A percentile compares a stretch with the other conserved stretches of the same genome.
Evolutionary conservation across 2,888 invertebrate species (phyloP).

Genomic region (Phaedon cochleariae): DNA sequence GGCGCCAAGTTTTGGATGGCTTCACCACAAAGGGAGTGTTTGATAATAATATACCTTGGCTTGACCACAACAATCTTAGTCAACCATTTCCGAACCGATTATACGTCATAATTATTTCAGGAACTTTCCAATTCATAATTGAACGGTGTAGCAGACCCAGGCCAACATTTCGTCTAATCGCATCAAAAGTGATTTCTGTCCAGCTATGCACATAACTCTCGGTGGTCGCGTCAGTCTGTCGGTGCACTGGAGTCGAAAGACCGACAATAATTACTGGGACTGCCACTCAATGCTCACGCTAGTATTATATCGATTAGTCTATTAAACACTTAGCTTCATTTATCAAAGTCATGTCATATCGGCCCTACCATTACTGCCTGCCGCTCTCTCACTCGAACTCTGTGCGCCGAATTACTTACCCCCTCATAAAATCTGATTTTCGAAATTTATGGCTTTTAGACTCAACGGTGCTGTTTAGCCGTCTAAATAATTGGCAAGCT

Average conservation of each 20-base stretch:
- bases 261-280: slow-evolving; percentile 60
- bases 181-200: slow-evolving; percentile 19
- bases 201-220: slow-evolving; percentile 27
- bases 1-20: neutral
- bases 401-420: slow-evolving; percentile 46
- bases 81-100: neutral
- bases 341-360: slow-evolving; percentile 61
- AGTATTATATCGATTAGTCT: slow-evolving; percentile 64
- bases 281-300: slow-evolving; percentile 61
- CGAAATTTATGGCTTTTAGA: slow-evolving; percentile 41
- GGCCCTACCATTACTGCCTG: slow-evolving; percentile 50
- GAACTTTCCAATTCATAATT: neutral
- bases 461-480: slow-evolving; percentile 17
- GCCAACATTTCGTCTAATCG: slow-evolving; percentile 6
- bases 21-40: neutral
- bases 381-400: slow-evolving; percentile 34
- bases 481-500: slow-evolving; percentile 25
- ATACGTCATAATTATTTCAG: slow-evolving; percentile 13
- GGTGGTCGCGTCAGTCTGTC: slow-evolving; percentile 46
- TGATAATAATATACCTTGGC: neutral
- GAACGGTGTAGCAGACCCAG: neutral
- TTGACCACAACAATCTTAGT: neutral
- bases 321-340: slow-evolving; percentile 64
- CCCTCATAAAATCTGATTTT: slow-evolving; percentile 50
- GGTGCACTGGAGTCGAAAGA: slow-evolving; percentile 46